Percentiles rank a stretch among this genome's conserved stretches.
Conservation (phyloP, 2,797 vertebrate genomes). For the Triplophysa yarkandensis region DNA sequence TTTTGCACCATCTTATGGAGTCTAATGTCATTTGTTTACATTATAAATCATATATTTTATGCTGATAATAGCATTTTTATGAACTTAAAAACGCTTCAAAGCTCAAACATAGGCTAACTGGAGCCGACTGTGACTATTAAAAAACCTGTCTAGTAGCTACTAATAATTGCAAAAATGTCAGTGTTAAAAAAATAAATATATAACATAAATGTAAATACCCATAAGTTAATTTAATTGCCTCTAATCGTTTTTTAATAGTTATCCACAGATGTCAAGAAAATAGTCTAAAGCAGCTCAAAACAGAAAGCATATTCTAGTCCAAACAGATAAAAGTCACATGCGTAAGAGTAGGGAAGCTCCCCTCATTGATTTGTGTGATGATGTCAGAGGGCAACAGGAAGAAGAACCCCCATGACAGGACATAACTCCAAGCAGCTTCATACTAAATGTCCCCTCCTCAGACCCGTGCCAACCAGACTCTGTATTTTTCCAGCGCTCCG, state of each 20-base stretch:
- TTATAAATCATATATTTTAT: too few species aligned
- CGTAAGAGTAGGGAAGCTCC: background rate
- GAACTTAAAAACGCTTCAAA: too few species aligned
- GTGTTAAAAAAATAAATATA: background rate
- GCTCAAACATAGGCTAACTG: background rate
- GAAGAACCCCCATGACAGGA: slow-evolving; percentile 27
- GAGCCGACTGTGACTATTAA: background rate
- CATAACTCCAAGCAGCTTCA: slow-evolving; percentile 8
- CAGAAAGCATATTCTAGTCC: background rate
- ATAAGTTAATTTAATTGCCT: background rate
- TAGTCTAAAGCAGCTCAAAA: background rate
- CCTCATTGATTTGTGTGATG: slow-evolving; percentile 27
- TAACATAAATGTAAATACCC: background rate
- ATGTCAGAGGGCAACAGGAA: slow-evolving; percentile 27
- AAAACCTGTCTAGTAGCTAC: background rate
- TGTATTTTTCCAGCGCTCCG: slow-evolving; percentile 73
- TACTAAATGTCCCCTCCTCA: slow-evolving; percentile 35
- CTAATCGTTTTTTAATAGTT: background rate
- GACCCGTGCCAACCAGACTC: background rate
- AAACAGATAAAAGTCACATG: background rate
- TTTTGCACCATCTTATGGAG: too few species aligned
- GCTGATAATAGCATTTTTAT: background rate
- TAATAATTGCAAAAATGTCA: background rate
- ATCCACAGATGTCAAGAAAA: background rate
- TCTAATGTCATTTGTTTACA: too few species aligned